Base-by-base conservation (phyloP, 2,113 vertebrate species). In the Halichoeres trimaculatus region DNA sequence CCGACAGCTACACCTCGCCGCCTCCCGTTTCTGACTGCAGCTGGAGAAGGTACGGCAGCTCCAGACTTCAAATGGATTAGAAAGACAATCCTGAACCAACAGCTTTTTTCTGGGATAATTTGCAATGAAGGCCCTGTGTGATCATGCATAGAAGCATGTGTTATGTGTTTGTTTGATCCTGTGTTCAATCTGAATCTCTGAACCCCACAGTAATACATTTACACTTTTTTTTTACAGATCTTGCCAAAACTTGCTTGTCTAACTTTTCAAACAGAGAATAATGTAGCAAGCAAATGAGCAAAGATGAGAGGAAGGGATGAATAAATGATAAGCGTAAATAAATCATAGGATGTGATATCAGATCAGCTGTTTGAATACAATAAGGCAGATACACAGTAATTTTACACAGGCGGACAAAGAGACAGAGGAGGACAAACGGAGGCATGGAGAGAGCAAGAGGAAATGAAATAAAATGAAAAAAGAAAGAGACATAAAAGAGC, bases 261-360 rank as follows among this genome's bases (percentile, higher is more conserved):
- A 76, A 78, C 81, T 87, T 88, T 80, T 85, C 70, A 62, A 63
- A 78, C 38, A 3, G 52, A 56, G 74, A 78, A 83, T 71, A 74
- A 74, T 67, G 76, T 20, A 74, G 71, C 14, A 10, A 48, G 66
- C 74, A 89, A 90, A 90, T 84, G 85, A 83, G 80, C 57, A 38
- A 74, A 74, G 80, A 84, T 81, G 84, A 85, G 82, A 82, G 65
- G 66, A 54, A 56, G 4, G 8, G 19, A 85, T 89, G 81, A 91
- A 92, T 91, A 91, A 89, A 74, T 87, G 70, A 91, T 86, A 66
- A 84, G 78, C 73, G 61, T 90, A 88, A 91, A 92, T 91, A 91
- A 90, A 89, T 88, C 80, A 91, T 74, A 22, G 36, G 68, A 53
- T 61, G 69, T 70, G 77, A 81, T 81, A 88, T 77, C 81, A 74